phyloP scores from a whole-genome alignment of 2,888 invertebrate species.

The Sminthurinus aureus region DNA sequence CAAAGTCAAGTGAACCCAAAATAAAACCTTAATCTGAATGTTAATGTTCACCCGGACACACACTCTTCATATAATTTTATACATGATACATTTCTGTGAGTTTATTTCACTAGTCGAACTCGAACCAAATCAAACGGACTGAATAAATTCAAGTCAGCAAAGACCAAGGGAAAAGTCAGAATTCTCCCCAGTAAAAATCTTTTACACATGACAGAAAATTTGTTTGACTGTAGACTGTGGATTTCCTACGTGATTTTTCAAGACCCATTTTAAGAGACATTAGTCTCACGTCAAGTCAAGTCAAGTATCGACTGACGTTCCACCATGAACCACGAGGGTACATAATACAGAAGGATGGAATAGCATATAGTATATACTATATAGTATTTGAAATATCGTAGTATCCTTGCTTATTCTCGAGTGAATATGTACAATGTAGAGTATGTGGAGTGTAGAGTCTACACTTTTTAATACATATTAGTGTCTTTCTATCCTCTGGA shows the following conservation, averaged over 20 bases:
- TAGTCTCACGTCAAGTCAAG: neutral
- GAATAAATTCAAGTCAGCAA: too few species aligned
- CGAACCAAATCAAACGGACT: neutral
- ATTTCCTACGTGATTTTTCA: neutral
- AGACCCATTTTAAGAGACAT: neutral
- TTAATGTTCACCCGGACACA: too few species aligned
- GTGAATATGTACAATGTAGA: neutral
- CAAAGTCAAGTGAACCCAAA: too few species aligned
- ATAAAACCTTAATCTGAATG: too few species aligned
- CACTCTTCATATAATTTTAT: too few species aligned
- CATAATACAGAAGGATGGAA: too few species aligned
- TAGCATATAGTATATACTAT: too few species aligned
- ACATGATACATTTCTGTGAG: too few species aligned
- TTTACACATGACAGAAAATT: neutral
- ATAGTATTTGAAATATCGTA: too few species aligned
- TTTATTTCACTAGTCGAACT: neutral
- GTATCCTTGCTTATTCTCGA: neutral
- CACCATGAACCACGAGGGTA: neutral
- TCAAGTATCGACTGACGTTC: conserved; percentile 16
- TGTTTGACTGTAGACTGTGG: neutral
- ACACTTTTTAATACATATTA: neutral
- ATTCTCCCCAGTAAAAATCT: too few species aligned
- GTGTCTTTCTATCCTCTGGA: neutral
- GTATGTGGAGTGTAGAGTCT: neutral
- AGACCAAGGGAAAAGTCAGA: too few species aligned